Conservation (phyloP, 2,797 vertebrate species). For the Iguana delicatissima region DNA sequence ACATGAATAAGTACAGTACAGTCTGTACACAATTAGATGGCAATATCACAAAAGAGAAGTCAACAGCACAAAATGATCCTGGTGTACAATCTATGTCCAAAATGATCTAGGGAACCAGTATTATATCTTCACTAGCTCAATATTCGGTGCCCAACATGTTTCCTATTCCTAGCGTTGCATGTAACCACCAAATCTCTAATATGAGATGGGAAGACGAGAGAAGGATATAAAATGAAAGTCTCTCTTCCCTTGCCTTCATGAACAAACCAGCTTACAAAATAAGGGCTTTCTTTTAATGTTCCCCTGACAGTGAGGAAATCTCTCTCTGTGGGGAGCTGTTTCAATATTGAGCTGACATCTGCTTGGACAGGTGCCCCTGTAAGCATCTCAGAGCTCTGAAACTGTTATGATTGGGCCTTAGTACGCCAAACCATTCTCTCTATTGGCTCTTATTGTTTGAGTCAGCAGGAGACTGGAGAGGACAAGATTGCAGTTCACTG, state of each 20-base stretch:
- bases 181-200: background rate
- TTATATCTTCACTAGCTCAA: too few species aligned
- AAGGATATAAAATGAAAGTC: constrained; percentile 10
- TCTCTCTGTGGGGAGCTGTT: constrained; percentile 18
- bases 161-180: background rate
- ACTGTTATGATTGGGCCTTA: constrained; percentile 46
- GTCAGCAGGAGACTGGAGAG: constrained; percentile 55
- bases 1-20: too few species aligned
- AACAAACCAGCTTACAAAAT: constrained; percentile 22
- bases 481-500: constrained; percentile 53
- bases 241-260: background rate
- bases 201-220: background rate
- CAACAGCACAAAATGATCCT: background rate
- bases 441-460: constrained; percentile 56
- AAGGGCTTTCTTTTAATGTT: constrained; percentile 39
- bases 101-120: too few species aligned
- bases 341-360: constrained; percentile 22
- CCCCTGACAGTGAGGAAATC: constrained; percentile 39
- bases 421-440: constrained; percentile 45
- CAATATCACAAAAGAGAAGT: too few species aligned
- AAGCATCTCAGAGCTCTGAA: constrained; percentile 44
- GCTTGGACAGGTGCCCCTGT: constrained; percentile 27
- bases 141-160: background rate
- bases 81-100: background rate
- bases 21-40: too few species aligned